Percentiles rank a stretch among this genome's conserved stretches.
Conservation (phyloP, 2,888 invertebrate genomes). For the Eutolmus rufibarbis region DNA sequence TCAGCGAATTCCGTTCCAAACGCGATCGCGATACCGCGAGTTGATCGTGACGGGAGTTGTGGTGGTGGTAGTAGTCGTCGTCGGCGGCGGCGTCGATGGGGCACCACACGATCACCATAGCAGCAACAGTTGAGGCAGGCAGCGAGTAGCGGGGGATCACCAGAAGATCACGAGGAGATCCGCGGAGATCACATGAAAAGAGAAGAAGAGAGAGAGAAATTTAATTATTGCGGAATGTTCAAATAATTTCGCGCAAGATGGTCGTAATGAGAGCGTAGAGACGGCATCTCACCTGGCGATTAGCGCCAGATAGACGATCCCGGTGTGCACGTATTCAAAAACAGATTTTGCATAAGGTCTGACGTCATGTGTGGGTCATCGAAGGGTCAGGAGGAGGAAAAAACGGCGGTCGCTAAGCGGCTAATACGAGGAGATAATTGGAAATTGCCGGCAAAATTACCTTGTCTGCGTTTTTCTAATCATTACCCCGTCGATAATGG, state of each 20-base stretch:
- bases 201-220: constrained; percentile 18
- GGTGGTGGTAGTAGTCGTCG: background rate
- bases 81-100: background rate
- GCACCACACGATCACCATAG: background rate
- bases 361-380: constrained; percentile 17
- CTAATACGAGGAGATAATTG: background rate
- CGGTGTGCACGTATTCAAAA: background rate
- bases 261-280: background rate
- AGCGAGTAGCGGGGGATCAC: background rate
- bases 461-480: background rate
- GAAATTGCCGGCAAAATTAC: background rate
- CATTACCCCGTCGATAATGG: background rate
- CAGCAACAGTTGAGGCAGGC: background rate
- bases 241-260: background rate
- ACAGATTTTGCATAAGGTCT: constrained; percentile 14
- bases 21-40: background rate
- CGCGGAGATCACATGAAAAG: constrained; percentile 4
- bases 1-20: constrained; percentile 5
- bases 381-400: background rate
- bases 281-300: background rate
- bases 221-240: constrained; percentile 4
- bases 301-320: background rate
- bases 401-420: background rate
- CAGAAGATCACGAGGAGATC: background rate
- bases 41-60: background rate